Evolutionary conservation across 2,797 vertebrate species (phyloP), one percentile per base, ranked within the genome.

Genomic region (Gymnothorax reevesii): DNA sequence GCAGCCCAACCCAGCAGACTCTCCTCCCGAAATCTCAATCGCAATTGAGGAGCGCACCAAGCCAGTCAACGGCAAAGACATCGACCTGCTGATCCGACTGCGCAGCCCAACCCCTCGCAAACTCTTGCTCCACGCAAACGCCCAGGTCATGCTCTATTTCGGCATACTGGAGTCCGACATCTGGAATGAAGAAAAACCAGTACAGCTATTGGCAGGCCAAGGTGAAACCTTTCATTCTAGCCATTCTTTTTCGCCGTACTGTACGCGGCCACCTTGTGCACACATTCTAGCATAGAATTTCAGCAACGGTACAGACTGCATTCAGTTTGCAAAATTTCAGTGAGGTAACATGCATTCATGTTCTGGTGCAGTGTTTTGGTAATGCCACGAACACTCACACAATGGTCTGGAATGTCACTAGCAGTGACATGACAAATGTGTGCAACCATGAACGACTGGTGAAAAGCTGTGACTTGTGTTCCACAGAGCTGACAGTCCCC

Each of bases 81-180:
- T 95, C 22, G 86, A 17, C 0, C 22, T 97, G 87, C 93, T 88
- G 0, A 89, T 97, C 87, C 71, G 85, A 5, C 55, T 97, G 83
- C 60, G 49, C 84, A 97, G 95, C 64, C 7, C 17, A 90, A 85
- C 12, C 33, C 20, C 93, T 86, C 94, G 91, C 88, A n/a, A 1
- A 0, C 87, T 96, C 84, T 82, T 90, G 10, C 71, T 98, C 87
- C 87, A 86, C 57, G 79, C 94, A 60, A 93, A 88, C 0, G 90
- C 92, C 54, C 95, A 97, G 89, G 92, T 95, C 42, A 90, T 97
- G 69, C 90, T 64, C 49, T 96, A 97, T 91, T 94, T 94, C 0
- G 95, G 96, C 0, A 2, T 59, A 3, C 86, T 90, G 0, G 59
- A 87, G 1, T 86, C 27, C 0, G 88, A 89, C 0, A 90, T 97